Evolutionary conservation across 2,797 vertebrate species (phyloP).

Genomic region (Gymnodraco acuticeps): DNA sequence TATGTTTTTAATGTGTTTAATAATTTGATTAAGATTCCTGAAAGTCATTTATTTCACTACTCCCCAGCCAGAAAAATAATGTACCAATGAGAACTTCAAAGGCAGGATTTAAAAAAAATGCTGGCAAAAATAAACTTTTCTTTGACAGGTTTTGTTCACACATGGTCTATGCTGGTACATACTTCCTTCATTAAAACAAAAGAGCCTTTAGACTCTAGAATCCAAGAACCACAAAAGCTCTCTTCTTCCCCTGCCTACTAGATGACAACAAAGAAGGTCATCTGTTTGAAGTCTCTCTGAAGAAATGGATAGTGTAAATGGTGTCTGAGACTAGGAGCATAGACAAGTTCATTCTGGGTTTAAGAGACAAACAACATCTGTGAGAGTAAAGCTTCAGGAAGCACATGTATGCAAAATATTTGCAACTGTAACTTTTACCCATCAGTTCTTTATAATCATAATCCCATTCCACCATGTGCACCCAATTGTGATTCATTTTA

Average conservation of each 20-base stretch:
- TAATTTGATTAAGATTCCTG: background rate
- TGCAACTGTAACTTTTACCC: background rate
- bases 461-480: background rate
- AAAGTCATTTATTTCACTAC: too few species aligned
- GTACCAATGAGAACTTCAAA: background rate
- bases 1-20: background rate
- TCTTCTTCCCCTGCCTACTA: background rate
- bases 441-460: background rate
- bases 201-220: background rate
- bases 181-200: background rate
- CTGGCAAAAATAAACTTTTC: background rate
- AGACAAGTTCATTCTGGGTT: slow-evolving; percentile 12
- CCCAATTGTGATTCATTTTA: background rate
- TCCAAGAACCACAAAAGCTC: background rate
- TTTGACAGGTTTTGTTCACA: background rate
- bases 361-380: slow-evolving; percentile 22
- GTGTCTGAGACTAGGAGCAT: slow-evolving; percentile 33
- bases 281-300: slow-evolving; percentile 22
- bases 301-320: slow-evolving; percentile 27
- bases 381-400: slow-evolving; percentile 3
- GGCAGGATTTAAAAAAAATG: background rate
- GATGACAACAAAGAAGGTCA: slow-evolving; percentile 9
- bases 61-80: background rate
- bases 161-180: background rate
- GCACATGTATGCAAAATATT: background rate